phyloP scores from a whole-genome alignment of 2,888 invertebrate species.

The Athalia circularis region DNA sequence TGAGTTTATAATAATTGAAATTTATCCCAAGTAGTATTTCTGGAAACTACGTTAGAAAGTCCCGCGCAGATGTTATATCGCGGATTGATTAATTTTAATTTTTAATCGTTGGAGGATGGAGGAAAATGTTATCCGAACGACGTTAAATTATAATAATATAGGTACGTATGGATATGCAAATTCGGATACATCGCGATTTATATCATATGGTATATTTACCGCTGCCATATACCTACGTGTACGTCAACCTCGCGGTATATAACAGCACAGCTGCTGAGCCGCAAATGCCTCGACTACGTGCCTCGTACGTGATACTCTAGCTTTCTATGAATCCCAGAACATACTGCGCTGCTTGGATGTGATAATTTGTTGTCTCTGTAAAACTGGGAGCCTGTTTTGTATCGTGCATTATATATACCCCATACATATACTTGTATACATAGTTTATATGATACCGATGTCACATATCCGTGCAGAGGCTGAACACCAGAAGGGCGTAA shows the following conservation, averaged over 20 bases:
- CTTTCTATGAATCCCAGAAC: constrained; percentile 38
- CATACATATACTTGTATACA: no score
- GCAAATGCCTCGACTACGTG: constrained; percentile 26
- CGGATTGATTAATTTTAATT: no score
- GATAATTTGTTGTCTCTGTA: constrained; percentile 4
- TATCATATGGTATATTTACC: neutral
- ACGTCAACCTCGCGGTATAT: neutral
- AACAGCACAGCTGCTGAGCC: neutral
- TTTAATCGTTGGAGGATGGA: no score
- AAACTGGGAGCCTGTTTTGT: neutral
- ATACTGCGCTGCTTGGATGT: neutral
- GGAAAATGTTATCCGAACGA: no score
- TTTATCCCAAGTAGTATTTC: no score
- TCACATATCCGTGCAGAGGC: no score
- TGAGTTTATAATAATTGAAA: no score
- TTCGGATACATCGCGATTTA: neutral
- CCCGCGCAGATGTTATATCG: no score
- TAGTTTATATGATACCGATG: no score
- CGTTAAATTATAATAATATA: neutral
- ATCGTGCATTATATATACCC: no score
- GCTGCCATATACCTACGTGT: neutral
- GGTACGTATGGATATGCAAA: neutral
- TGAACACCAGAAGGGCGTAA: no score
- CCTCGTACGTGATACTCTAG: constrained; percentile 27
- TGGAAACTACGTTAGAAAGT: no score